Evolutionary conservation across 2,888 invertebrate species (phyloP).

Genomic region (Iphiclides podalirius): DNA sequence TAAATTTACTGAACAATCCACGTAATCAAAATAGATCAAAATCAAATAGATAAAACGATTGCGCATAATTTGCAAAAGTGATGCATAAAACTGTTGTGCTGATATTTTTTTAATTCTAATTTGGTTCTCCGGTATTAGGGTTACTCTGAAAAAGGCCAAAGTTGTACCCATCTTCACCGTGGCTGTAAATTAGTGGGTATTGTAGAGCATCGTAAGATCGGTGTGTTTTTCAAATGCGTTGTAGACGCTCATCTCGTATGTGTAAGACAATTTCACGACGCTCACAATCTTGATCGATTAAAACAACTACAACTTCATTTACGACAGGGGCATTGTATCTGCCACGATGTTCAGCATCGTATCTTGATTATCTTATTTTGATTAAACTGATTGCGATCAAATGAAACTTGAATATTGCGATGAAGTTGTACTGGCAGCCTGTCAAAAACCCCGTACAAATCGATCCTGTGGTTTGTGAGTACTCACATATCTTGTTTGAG

Average conservation of each 20-base stretch:
- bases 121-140: not conserved
- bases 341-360: constrained; percentile 33
- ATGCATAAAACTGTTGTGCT: constrained; percentile 28
- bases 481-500: too few relatives aligned
- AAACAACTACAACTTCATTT: not conserved
- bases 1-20: constrained; percentile 30
- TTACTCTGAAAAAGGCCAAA: not conserved
- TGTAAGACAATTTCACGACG: constrained; percentile 31
- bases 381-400: too few relatives aligned
- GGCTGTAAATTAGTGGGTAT: constrained; percentile 37
- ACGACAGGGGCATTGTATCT: constrained; percentile 37
- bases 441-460: too few relatives aligned
- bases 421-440: too few relatives aligned
- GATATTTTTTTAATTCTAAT: not conserved
- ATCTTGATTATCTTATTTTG: too few relatives aligned
- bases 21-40: constrained; percentile 21
- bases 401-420: too few relatives aligned
- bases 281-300: constrained; percentile 21
- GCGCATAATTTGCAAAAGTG: too few relatives aligned
- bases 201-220: constrained; percentile 32
- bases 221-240: constrained; percentile 30
- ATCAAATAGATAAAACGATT: constrained; percentile 16
- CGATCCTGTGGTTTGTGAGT: too few relatives aligned
- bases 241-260: constrained; percentile 25
- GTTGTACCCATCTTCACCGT: constrained; percentile 28